Percentiles rank a stretch among this genome's conserved stretches.
Conservation (phyloP, 2,888 invertebrate species). For the Aspidapion aeneum region DNA sequence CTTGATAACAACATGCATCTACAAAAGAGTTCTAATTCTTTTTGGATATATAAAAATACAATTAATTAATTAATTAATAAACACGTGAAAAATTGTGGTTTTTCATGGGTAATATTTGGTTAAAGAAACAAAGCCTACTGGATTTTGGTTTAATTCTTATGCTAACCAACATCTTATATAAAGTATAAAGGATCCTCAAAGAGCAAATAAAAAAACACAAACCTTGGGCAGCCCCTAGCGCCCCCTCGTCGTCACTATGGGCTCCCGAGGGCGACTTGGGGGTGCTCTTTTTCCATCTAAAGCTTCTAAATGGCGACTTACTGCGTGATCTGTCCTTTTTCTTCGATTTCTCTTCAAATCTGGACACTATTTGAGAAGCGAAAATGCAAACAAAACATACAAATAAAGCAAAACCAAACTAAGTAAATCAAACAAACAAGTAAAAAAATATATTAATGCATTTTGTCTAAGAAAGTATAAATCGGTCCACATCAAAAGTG, state of each 20-base stretch:
- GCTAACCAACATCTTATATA: too few species aligned
- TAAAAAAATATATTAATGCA: slow-evolving; percentile 4
- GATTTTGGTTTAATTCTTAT: too few species aligned
- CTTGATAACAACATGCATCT: too few species aligned
- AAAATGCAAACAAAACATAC: slow-evolving; percentile 30
- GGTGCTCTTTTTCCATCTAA: slow-evolving; percentile 84
- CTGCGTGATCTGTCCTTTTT: slow-evolving; percentile 81
- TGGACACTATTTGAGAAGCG: slow-evolving; percentile 40
- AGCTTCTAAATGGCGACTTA: slow-evolving; percentile 92
- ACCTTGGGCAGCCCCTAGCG: slow-evolving; percentile 45
- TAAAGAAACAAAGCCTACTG: too few species aligned
- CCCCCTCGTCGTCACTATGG: slow-evolving; percentile 80
- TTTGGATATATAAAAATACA: too few species aligned
- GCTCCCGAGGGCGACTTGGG: slow-evolving; percentile 59
- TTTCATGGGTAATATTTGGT: too few species aligned
- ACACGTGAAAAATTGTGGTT: too few species aligned
- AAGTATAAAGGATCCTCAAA: too few species aligned
- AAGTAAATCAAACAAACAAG: slow-evolving; percentile 23
- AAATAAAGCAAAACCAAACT: slow-evolving; percentile 27
- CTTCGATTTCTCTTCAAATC: slow-evolving; percentile 44
- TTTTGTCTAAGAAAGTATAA: slow-evolving; percentile 5
- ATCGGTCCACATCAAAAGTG: too few species aligned
- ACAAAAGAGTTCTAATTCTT: too few species aligned
- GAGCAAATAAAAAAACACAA: slow-evolving; percentile 14
- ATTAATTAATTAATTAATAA: too few species aligned